Evolutionary conservation across 2,888 invertebrate species (phyloP).

Genomic region (Tiliacea citrago): DNA sequence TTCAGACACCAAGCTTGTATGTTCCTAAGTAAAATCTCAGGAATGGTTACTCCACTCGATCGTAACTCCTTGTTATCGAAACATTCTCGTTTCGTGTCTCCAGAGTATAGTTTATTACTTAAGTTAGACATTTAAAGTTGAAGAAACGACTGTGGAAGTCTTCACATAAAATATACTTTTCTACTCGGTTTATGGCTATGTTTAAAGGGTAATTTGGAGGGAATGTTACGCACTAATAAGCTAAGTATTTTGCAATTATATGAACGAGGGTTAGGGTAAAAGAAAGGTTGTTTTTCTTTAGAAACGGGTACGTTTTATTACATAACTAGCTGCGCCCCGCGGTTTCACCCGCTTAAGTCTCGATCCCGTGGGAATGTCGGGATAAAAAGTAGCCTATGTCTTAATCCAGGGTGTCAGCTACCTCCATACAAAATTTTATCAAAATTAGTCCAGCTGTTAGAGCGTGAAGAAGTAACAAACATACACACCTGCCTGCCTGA

Average conservation of each 20-base stretch:
- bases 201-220: constrained; percentile 9
- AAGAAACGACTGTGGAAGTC: constrained; percentile 26
- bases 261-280: not conserved
- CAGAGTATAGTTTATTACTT: constrained; percentile 33
- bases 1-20: not conserved
- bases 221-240: not conserved
- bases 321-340: too few relatives aligned
- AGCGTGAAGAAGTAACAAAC: too few relatives aligned
- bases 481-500: too few relatives aligned
- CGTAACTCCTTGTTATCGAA: constrained; percentile 28
- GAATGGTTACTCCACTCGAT: not conserved
- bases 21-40: not conserved
- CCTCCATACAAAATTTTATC: too few relatives aligned
- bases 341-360: too few relatives aligned
- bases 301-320: not conserved
- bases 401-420: too few relatives aligned
- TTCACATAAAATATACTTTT: constrained; percentile 29
- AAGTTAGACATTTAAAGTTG: constrained; percentile 47
- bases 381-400: too few relatives aligned
- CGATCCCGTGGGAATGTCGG: too few relatives aligned
- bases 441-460: too few relatives aligned
- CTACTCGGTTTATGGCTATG: constrained; percentile 2
- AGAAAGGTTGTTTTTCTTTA: not conserved
- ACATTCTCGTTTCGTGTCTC: constrained; percentile 18
- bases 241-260: constrained; percentile 12